A percentile compares a stretch with the other conserved stretches of the same genome.
These are phyloP conservation scores for Aphelenchoides bicaudatus DNA, from an alignment of 2,888 invertebrate species.

Conservation along the genomic window DNA sequence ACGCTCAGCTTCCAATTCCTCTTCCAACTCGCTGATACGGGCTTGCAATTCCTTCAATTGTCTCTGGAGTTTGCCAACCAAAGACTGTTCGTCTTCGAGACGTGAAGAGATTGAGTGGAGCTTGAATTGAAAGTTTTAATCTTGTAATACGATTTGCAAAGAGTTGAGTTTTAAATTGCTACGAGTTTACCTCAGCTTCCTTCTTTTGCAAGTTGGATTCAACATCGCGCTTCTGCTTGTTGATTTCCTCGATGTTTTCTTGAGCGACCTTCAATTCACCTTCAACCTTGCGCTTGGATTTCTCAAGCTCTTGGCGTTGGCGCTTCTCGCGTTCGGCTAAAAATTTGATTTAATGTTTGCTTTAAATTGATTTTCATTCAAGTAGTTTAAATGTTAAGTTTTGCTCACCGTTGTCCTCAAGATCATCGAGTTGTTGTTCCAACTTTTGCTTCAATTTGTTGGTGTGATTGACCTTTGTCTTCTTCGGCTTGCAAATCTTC, in stretches of 20 bases:
- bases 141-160: constrained; percentile 62
- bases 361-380: background rate
- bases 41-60: constrained; percentile 75
- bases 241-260: constrained; percentile 92
- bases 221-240: constrained; percentile 82
- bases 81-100: constrained; percentile 95
- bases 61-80: constrained; percentile 71
- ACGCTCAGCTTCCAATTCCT: constrained; percentile 92
- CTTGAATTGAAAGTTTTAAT: no score
- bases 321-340: constrained; percentile 96
- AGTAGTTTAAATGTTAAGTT: background rate
- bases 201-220: constrained; percentile 73
- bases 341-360: background rate
- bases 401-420: constrained; percentile 93
- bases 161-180: background rate
- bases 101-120: constrained; percentile 88
- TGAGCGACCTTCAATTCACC: constrained; percentile 97
- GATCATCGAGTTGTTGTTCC: constrained; percentile 61
- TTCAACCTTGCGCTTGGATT: constrained; percentile 79
- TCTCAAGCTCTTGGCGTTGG: constrained; percentile 92
- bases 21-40: constrained; percentile 95
- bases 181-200: no score
- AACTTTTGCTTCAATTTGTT: constrained; percentile 60
- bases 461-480: constrained; percentile 61
- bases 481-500: constrained; percentile 61